phyloP scores from a whole-genome alignment of 2,888 invertebrate genomes.

The Stenoptilia bipunctidactyla region DNA sequence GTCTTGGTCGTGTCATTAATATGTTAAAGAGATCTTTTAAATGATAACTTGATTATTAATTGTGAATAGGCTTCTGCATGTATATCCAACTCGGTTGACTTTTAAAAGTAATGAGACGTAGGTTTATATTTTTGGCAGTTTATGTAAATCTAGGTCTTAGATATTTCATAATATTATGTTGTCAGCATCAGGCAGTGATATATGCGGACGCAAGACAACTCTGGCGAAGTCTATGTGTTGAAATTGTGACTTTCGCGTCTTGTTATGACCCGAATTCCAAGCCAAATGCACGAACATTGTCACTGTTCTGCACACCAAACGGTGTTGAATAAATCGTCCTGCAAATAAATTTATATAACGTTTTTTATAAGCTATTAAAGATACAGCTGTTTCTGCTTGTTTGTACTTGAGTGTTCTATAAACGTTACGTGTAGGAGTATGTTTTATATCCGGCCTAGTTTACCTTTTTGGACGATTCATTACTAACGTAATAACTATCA shows the following conservation, averaged over 20 bases:
- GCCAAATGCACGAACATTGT: constrained; percentile 20
- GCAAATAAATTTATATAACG: constrained; percentile 22
- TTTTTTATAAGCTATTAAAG: constrained; percentile 29
- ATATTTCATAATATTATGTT: constrained; percentile 18
- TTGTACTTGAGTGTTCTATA: constrained; percentile 44
- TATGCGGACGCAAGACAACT: constrained; percentile 26
- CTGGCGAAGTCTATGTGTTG: neutral
- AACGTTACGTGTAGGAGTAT: constrained; percentile 29
- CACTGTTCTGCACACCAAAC: constrained; percentile 21
- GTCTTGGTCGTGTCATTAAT: too few species aligned
- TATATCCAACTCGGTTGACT: too few species aligned
- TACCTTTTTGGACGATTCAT: too few species aligned
- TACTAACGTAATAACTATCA: too few species aligned
- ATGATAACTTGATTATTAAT: too few species aligned
- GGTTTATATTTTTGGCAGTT: neutral
- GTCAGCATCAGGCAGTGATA: constrained; percentile 22
- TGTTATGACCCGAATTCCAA: constrained; percentile 23
- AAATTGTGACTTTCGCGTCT: neutral
- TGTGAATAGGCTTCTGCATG: too few species aligned
- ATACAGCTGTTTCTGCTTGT: constrained; percentile 24
- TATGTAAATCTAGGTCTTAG: constrained; percentile 16
- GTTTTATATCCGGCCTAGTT: too few species aligned
- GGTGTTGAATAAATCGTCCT: constrained; percentile 29
- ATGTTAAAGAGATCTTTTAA: too few species aligned
- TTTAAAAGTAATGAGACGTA: neutral